phyloP scores from a whole-genome alignment of 2,888 invertebrate species.

The Pyrocoelia pectoralis region DNA sequence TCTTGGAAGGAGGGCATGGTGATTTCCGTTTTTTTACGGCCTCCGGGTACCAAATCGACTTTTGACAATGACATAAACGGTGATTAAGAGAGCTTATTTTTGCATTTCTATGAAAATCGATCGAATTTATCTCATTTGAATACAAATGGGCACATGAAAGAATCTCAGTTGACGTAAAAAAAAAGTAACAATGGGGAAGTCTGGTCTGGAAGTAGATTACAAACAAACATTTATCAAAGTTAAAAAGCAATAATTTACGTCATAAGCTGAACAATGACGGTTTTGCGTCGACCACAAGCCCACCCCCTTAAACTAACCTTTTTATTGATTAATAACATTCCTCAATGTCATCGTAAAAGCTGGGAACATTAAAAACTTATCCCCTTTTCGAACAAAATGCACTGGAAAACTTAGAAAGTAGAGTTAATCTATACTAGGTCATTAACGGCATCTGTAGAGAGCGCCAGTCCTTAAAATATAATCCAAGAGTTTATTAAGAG shows the following conservation, averaged over 20 bases:
- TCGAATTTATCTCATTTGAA: too few relatives aligned
- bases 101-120: too few relatives aligned
- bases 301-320: not conserved
- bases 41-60: too few relatives aligned
- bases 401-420: not conserved
- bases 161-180: not conserved
- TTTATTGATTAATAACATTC: constrained; percentile 1
- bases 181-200: not conserved
- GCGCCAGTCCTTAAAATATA: not conserved
- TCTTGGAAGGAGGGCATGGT: too few relatives aligned
- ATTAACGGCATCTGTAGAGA: not conserved
- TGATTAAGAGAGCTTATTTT: too few relatives aligned
- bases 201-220: not conserved
- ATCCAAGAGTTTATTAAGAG: constrained; percentile 6
- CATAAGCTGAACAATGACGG: not conserved
- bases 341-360: not conserved
- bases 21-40: too few relatives aligned
- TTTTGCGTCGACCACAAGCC: not conserved
- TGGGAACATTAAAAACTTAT: not conserved
- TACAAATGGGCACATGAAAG: too few relatives aligned
- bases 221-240: constrained; percentile 1
- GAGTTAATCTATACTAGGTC: not conserved
- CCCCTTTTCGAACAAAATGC: not conserved
- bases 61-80: too few relatives aligned
- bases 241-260: not conserved